A percentile compares a stretch with the other conserved stretches of the same genome.
phyloP scores from a whole-genome alignment of 1,140 invertebrate genomes.

The Drosophila pachea region DNA sequence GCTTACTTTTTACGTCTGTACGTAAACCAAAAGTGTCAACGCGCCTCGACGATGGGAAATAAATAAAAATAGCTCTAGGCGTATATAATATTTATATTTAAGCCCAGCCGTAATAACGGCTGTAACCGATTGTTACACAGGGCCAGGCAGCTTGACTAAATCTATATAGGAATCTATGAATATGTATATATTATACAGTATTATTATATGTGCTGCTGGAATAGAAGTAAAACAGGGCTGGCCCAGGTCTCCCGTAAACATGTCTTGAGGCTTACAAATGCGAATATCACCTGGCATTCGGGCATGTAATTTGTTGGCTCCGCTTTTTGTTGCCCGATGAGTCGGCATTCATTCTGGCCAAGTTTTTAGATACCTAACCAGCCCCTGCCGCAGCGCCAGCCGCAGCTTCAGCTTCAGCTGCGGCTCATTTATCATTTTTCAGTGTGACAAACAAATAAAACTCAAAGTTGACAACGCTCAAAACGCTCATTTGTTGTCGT shows the following conservation, averaged over 20 bases:
- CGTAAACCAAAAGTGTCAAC: no score
- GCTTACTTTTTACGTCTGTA: no score
- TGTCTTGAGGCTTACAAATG: conserved; percentile 23
- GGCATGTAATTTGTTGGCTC: conserved; percentile 56
- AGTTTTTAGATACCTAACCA: conserved; percentile 14
- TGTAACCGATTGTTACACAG: no score
- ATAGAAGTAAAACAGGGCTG: not conserved
- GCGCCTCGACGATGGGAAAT: no score
- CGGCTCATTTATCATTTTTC: conserved; percentile 52
- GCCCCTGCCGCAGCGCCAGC: not conserved
- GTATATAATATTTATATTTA: no score
- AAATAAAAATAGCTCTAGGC: no score
- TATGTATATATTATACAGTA: not conserved
- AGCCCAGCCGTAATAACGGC: no score
- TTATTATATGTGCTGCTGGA: not conserved
- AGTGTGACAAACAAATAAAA: conserved; percentile 57
- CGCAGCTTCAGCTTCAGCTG: not conserved
- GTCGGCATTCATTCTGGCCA: conserved; percentile 36
- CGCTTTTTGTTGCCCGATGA: conserved; percentile 44
- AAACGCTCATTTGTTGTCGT: conserved; percentile 73
- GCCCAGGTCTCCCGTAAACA: not conserved
- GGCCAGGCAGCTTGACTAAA: no score
- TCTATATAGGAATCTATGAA: no score
- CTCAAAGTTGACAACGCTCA: conserved; percentile 56
- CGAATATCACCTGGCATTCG: conserved; percentile 53